Percentiles rank a stretch among this genome's conserved stretches.
phyloP scores from a whole-genome alignment of 2,797 vertebrate genomes.

The Cryptoprocta ferox region DNA sequence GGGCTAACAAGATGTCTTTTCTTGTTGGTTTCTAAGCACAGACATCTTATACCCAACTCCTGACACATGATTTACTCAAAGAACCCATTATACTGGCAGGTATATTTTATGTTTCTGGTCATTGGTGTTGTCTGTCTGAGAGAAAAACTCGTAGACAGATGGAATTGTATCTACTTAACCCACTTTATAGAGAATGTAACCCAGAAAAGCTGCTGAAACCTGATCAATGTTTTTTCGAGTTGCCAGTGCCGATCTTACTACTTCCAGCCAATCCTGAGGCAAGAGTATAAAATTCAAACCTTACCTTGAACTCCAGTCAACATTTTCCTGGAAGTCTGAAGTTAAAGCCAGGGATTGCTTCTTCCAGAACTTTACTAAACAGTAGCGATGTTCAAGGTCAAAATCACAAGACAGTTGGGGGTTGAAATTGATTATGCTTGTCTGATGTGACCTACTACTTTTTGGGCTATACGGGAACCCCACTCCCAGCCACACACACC shows the following conservation, averaged over 20 bases:
- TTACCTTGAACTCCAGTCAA: conserved; percentile 39
- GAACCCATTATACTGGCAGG: not conserved
- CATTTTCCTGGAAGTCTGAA: conserved; percentile 58
- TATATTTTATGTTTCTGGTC: conserved; percentile 28
- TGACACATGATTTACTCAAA: conserved; percentile 6
- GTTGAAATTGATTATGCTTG: not conserved
- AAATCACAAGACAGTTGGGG: not conserved
- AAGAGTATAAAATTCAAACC: conserved; percentile 32
- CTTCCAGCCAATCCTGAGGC: not conserved
- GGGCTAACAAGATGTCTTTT: not conserved
- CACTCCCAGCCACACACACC: no score
- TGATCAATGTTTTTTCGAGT: not conserved
- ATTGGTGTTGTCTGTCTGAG: not conserved
- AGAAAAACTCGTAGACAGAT: conserved; percentile 52
- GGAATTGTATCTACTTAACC: conserved; percentile 14
- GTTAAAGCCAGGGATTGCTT: conserved; percentile 52
- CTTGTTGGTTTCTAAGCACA: not conserved
- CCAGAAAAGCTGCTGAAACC: conserved; percentile 20
- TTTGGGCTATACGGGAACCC: not conserved
- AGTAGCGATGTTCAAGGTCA: not conserved
- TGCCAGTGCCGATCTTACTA: not conserved
- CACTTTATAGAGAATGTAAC: conserved; percentile 39
- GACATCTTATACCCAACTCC: not conserved
- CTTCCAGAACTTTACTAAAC: not conserved
- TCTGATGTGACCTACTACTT: not conserved